Evolutionary conservation across 1,140 invertebrate genomes (phyloP), one percentile per base, ranked within the genome.

Genomic region (Leptoteleia sp.): DNA sequence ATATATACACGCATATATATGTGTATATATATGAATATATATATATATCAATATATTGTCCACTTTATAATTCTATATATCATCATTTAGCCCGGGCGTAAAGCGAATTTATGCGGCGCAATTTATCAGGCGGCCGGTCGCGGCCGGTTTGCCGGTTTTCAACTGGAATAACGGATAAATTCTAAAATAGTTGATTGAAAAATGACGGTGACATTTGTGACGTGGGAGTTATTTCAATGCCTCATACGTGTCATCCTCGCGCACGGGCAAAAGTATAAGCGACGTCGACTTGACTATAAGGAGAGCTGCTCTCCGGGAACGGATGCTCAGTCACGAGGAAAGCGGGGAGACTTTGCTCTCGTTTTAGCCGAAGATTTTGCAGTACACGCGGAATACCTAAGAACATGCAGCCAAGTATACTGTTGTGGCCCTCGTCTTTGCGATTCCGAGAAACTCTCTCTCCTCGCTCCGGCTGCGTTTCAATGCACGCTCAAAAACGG

Each of bases 401-500:
- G 70, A 77, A 67, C 77, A 77, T 67, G 70, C 48, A 62, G 76
- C 77, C 73, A 67, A 79, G 73, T 79, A 76, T 80, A 70, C 62
- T 54, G 79, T 68, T 65, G 75, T 76, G 75, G 76, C 75, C 79
- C 73, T 71, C 70, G 73, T 79, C 61, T 71, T 67, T 67, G 70
- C 79, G 77, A 87, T 88, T 87, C 86, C 82, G 70, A 86, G 87
- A 89, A 89, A 84, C 83, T 77, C 77, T 78, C 54, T 80, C 54
- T 72, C 54, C 54, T 73, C 52, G 62, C 57, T 73, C 38, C 57
- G 79, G 70, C 73, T 64, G 61, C 71, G 81, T 87, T 87, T 83
- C 80, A 84, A 85, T 87, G 82, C 81, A 79, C 76, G 81, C 83
- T 85, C 83, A 82, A 83, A 83, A 88, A 88, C 88, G 85, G 85